Evolutionary conservation across 2,113 vertebrate genomes (phyloP).

Genomic region (Rhombomys opimus): DNA sequence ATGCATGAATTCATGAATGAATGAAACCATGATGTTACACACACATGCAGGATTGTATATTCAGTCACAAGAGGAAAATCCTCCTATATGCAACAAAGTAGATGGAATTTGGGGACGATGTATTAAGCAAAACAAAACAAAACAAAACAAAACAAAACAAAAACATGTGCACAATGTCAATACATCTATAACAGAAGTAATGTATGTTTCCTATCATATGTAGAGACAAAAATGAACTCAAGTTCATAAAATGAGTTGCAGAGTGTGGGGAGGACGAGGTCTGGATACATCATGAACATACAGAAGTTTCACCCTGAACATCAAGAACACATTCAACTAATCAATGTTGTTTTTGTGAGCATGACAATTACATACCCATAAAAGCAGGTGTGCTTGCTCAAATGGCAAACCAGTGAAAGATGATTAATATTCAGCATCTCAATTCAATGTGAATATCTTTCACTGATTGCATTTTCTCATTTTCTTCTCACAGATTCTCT

Average conservation of each 20-base stretch:
- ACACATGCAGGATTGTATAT: not conserved
- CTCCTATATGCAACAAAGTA: not conserved
- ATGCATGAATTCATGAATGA: no score
- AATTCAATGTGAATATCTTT: not conserved
- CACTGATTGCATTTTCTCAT: not conserved
- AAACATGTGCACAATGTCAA: not conserved
- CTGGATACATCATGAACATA: not conserved
- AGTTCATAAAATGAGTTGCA: not conserved
- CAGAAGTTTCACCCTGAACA: not conserved
- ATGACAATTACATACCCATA: not conserved
- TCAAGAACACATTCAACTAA: not conserved
- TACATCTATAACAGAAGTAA: no score
- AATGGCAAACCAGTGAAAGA: not conserved
- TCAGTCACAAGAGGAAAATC: not conserved
- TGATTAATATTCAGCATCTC: not conserved
- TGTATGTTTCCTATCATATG: not conserved
- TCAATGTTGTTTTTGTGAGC: not conserved
- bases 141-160: no score
- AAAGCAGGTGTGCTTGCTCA: not conserved
- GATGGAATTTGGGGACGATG: not conserved
- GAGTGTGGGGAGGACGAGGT: accelerated
- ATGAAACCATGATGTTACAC: no score
- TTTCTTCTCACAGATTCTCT: not conserved
- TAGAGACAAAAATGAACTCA: not conserved
- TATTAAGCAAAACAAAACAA: not conserved